Base-by-base conservation (phyloP, 2,888 invertebrate genomes). In the Sinhomidia bicolor region DNA sequence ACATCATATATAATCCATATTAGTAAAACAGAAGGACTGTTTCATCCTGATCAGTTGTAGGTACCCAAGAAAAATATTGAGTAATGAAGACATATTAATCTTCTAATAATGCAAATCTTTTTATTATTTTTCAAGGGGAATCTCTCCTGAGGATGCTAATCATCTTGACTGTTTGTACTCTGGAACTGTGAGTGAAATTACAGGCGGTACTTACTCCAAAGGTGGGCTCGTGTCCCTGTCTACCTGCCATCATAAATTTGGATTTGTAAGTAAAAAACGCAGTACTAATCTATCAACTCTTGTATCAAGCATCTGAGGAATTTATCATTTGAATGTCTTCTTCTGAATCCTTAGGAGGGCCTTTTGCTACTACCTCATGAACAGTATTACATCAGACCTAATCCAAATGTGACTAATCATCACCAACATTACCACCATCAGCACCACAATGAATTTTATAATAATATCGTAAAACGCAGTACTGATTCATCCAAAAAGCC, bases 351-450 rank as follows among this genome's bases (percentile, higher is more conserved):
- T 0, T 41, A 88, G 88, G 88, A 88, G 71, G 88, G 88, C 1
- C 79, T 88, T 20, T 20, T 88, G 3, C 23, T 88, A 7, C 65
- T 88, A 0, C 79, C 88, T n/a, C 23, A 88, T 44, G 68, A 88
- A 26, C 88, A 88, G 17, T 88, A 79, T 23, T 88, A 88, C 20
- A 84, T 88, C 6, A 65, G 32, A 65, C 88, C 88, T 20, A 14
- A 7, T n/a, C n/a, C n/a, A n/a, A n/a, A n/a, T n/a, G n/a, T n/a
- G n/a, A n/a, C n/a, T n/a, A n/a, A n/a, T n/a, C n/a, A n/a, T n/a
- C 6, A 2, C 17, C 5, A 23, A n/a, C 23, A n/a, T 1, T 7
- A 83, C 36, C 26, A 10, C 71, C 29, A 47, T 26, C 32, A 84
- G 20, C 41, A n/a, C 7, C 54, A 20, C 20, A n/a, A 51, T 41